Evolutionary conservation across 2,113 vertebrate species (phyloP).

Genomic region (Chionis minor): DNA sequence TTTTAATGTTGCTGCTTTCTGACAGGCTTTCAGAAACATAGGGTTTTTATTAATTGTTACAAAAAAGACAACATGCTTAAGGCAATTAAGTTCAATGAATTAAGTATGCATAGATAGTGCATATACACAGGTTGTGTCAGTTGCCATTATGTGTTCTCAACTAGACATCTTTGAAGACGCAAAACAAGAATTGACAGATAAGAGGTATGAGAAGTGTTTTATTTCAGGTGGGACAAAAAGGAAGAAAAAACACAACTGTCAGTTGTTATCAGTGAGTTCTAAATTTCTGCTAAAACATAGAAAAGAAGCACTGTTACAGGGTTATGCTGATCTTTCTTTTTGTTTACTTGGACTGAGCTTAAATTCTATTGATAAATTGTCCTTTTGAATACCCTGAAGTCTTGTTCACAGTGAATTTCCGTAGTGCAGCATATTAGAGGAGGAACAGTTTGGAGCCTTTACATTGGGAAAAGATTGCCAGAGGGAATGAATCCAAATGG

Average conservation of each 20-base stretch:
- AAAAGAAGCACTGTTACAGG: not conserved
- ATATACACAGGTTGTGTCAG: not conserved
- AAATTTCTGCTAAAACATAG: not conserved
- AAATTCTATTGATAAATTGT: conserved; percentile 8
- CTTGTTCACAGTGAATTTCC: conserved; percentile 4
- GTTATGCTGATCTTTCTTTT: not conserved
- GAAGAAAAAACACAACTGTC: not conserved
- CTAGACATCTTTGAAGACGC: not conserved
- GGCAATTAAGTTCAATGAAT: not conserved
- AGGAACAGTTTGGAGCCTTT: conserved; percentile 46
- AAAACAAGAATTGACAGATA: not conserved
- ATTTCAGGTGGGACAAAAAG: conserved; percentile 21
- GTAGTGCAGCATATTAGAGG: not conserved
- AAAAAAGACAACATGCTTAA: not conserved
- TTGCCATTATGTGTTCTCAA: not conserved
- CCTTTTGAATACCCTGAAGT: not conserved
- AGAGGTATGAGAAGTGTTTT: not conserved
- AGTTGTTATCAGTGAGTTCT: not conserved
- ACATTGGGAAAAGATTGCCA: conserved; percentile 33
- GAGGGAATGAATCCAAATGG: conserved; percentile 46
- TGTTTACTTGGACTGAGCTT: not conserved
- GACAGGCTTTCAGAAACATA: not conserved
- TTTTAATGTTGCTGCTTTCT: not conserved
- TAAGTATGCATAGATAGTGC: not conserved
- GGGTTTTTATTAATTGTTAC: not conserved